A percentile compares a stretch with the other conserved stretches of the same genome.
phyloP scores from a whole-genome alignment of 2,797 vertebrate genomes.

The Notolepis coatsorum region DNA sequence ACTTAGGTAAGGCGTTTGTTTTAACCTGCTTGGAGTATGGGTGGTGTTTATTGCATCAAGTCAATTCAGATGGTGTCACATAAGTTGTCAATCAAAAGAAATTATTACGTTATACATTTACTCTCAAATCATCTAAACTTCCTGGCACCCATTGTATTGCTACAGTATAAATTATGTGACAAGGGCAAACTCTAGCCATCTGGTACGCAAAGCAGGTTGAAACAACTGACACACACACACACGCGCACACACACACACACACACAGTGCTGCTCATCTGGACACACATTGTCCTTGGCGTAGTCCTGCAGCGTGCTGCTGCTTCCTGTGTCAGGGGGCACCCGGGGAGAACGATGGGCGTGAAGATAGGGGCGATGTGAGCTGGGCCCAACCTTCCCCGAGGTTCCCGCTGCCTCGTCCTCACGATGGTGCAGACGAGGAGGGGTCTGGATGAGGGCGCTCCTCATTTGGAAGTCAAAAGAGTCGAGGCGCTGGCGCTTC shows the following conservation, averaged over 20 bases:
- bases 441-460: conserved; percentile 7
- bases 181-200: no score
- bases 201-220: no score
- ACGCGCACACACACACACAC: background rate
- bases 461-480: conserved; percentile 52
- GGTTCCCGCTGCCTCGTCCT: conserved; percentile 71
- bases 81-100: no score
- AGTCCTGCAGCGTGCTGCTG: conserved; percentile 59
- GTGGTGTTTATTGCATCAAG: no score
- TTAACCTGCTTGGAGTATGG: no score
- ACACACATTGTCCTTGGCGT: conserved; percentile 87
- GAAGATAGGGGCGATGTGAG: conserved; percentile 34
- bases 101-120: no score
- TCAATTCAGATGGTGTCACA: no score
- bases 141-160: no score
- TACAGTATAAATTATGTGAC: no score
- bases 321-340: conserved; percentile 49
- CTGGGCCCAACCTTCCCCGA: conserved; percentile 48
- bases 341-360: conserved; percentile 64
- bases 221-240: background rate
- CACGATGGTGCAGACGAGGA: conserved; percentile 47
- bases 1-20: no score
- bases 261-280: background rate
- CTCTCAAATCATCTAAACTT: no score
- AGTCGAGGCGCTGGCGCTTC: conserved; percentile 86